Base-by-base conservation (phyloP, 2,797 vertebrate genomes). In the Pseudochirops corinnae region DNA sequence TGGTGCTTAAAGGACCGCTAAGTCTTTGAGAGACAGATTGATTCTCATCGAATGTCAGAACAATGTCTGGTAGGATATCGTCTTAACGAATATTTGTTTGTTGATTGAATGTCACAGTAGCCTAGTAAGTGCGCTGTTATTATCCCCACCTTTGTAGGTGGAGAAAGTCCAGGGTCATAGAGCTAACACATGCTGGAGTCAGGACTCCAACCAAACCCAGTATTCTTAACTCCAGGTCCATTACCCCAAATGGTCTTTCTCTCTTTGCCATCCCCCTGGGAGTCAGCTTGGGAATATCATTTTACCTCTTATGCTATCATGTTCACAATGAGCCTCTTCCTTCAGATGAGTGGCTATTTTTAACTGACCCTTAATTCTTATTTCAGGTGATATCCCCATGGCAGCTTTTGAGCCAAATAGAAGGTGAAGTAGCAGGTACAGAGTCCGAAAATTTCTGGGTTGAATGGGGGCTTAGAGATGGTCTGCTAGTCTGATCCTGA, bases 121-220 rank as follows among this genome's bases (percentile, higher is more conserved):
- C 6, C 39, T 24, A 10, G n/a, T 50, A 26, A 87, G 74, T 82
- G 39, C 26, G 39, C 26, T 26, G 4, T 50, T 46, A 46, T 26
- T 0, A 26, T 4, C 39, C 24, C 9, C 21, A 0, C 9, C 24
- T 50, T 46, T 46, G 74, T 5, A 82, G 21, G 24, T 82, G 39
- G 39, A 87, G 21, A 50, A 26, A 11, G 39, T 4, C 26, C 9
- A 87, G 0, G 3, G 97, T 98, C 95, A 97, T 96, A 62, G 96
- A 96, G 96, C 96, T 97, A 97, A 95, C 95, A 96, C 96, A 90
- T 28, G 5, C 1, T 24, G 1, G 12, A 67, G 90, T 90, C 1
- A 9, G 13, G 60, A 18, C 5, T 29, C 13, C 28, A 56, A 50
- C 13, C 24, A 56, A 50, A 0, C 67, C 18, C 29, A 5, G 56